Evolutionary conservation across 2,113 vertebrate genomes (phyloP).

Genomic region (Rhegmatorhina hoffmannsi): DNA sequence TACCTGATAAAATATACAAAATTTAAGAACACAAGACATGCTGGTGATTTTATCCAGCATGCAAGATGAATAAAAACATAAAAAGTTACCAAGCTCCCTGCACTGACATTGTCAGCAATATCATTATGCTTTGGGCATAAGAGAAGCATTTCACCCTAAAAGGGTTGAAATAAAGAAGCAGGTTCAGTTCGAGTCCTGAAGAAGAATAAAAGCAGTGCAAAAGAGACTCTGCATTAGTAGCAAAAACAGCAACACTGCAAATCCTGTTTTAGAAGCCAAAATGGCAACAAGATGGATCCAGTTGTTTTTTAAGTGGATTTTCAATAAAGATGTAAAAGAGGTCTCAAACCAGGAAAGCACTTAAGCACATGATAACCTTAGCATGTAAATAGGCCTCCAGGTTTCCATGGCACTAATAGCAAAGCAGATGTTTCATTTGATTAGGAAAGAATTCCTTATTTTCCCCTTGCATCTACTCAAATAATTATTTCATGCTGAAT

Average conservation of each 20-base stretch:
- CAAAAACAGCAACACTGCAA: not conserved
- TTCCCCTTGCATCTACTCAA: not conserved
- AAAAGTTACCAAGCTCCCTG: not conserved
- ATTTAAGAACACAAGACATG: not conserved
- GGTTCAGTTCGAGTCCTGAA: not conserved
- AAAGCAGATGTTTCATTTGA: not conserved
- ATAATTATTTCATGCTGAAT: not conserved
- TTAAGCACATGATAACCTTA: not conserved
- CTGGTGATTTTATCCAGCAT: not conserved
- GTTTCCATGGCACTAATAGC: constrained; percentile 16
- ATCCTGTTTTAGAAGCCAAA: not conserved
- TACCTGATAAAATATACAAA: not conserved
- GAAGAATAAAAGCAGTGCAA: not conserved
- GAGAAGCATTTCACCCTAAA: not conserved
- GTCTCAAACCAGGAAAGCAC: not conserved
- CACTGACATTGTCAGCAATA: not conserved
- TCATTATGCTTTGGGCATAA: not conserved
- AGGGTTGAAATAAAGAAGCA: rapidly evolving
- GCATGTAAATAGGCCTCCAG: not conserved
- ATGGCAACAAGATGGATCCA: not conserved
- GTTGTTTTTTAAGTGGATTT: not conserved
- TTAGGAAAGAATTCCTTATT: not conserved
- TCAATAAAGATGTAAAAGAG: constrained; percentile 8
- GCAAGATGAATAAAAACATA: not conserved
- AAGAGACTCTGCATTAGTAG: not conserved